Evolutionary conservation across 1,140 invertebrate species (phyloP).

Genomic region (Pachypsylla venusta): DNA sequence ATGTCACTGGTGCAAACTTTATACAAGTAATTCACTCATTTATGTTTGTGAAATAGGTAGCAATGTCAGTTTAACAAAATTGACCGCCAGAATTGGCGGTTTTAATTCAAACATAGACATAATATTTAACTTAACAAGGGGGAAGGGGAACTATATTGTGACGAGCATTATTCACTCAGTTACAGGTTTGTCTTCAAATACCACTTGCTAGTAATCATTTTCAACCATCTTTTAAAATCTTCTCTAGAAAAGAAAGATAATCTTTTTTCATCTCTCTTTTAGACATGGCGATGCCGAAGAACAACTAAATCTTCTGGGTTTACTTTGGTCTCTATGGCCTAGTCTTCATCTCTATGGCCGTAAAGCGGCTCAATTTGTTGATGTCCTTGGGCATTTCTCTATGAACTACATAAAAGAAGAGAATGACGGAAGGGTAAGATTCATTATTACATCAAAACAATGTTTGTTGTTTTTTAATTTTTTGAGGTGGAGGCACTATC

Average conservation of each 20-base stretch:
- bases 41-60: no score
- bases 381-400: slow-evolving; percentile 84
- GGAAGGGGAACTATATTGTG: no score
- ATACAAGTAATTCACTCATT: no score
- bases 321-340: slow-evolving; percentile 86
- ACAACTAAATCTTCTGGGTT: slow-evolving; percentile 60
- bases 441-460: no score
- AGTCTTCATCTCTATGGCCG: slow-evolving; percentile 76
- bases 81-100: no score
- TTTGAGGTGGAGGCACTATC: no score
- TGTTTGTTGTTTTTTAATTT: no score
- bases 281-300: slow-evolving; percentile 58
- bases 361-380: slow-evolving; percentile 91
- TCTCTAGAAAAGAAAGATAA: background rate
- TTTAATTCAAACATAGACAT: no score
- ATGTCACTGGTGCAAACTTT: no score
- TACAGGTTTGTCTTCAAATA: background rate
- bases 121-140: no score
- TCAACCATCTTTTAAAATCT: background rate
- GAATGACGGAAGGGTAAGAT: background rate
- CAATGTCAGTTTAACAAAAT: no score
- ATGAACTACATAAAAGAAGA: slow-evolving; percentile 47
- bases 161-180: background rate
- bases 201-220: background rate
- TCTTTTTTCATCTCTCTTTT: slow-evolving; percentile 18